These are phyloP conservation scores for Hippopotamyrus pictus DNA, from an alignment of 2,797 vertebrate genomes.

Conservation along the genomic window DNA sequence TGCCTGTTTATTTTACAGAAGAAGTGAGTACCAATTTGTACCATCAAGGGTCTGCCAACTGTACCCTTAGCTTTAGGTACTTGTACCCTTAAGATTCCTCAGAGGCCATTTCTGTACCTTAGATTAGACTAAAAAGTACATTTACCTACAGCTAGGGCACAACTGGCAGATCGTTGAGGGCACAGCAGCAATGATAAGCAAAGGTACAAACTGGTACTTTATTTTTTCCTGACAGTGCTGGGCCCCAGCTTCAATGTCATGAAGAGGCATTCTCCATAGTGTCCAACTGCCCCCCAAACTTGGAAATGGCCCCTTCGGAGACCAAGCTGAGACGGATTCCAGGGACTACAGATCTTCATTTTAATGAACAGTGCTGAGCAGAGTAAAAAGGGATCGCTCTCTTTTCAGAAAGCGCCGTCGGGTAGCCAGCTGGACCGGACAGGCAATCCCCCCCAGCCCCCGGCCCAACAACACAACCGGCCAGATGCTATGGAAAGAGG, in stretches of 20 bases:
- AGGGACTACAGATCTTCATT: neutral
- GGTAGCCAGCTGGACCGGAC: conserved; percentile 45
- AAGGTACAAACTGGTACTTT: neutral
- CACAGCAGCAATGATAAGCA: neutral
- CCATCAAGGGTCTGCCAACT: neutral
- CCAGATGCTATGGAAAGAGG: conserved; percentile 24
- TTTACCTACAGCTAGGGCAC: neutral
- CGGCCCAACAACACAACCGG: conserved; percentile 13
- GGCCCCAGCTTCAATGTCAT: neutral
- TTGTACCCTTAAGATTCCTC: neutral
- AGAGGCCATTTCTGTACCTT: neutral
- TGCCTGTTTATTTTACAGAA: neutral
- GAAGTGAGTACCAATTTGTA: neutral
- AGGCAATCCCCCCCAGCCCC: conserved; percentile 23
- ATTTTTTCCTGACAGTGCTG: neutral
- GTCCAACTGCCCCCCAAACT: neutral
- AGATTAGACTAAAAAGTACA: neutral
- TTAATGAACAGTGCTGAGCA: conserved; percentile 14
- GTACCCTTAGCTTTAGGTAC: neutral
- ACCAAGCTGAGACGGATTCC: conserved; percentile 27
- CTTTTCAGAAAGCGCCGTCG: conserved; percentile 33
- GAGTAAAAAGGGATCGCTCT: conserved; percentile 16
- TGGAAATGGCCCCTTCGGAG: neutral
- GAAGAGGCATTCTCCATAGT: neutral
- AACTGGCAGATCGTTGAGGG: neutral